phyloP scores from a whole-genome alignment of 1,140 invertebrate species.

The Papilio polyxenes region DNA sequence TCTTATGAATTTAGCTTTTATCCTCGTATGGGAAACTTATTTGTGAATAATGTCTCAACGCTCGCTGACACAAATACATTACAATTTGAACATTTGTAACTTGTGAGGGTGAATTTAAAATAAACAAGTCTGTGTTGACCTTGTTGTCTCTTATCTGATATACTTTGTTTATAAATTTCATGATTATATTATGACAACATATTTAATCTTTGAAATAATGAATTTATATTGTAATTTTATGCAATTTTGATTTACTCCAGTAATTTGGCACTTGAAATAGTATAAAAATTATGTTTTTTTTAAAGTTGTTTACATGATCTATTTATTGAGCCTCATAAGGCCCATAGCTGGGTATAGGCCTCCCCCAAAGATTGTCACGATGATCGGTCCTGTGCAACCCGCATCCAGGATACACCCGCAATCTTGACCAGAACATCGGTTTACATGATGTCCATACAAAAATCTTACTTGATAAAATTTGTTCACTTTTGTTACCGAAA shows the following conservation, averaged over 20 bases:
- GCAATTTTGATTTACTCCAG: conserved; percentile 6
- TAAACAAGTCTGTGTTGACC: conserved; percentile 23
- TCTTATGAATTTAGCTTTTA: neutral
- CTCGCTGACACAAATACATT: conserved; percentile 1
- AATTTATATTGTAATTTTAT: conserved; percentile 14
- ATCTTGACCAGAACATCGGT: too few relatives aligned
- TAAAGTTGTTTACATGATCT: neutral
- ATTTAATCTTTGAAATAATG: conserved; percentile 30
- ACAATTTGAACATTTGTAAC: neutral
- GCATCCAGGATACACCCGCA: too few relatives aligned
- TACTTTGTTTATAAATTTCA: conserved; percentile 35
- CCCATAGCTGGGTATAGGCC: too few relatives aligned
- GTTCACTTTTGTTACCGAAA: neutral
- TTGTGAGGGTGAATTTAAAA: conserved; percentile 28
- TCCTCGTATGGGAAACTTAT: conserved; percentile 4
- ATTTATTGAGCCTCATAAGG: too few relatives aligned
- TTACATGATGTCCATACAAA: neutral
- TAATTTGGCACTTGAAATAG: conserved; percentile 1
- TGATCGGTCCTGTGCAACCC: too few relatives aligned
- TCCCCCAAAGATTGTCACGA: too few relatives aligned
- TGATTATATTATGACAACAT: conserved; percentile 33
- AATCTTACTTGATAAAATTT: neutral
- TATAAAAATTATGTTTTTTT: neutral
- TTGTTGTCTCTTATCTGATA: conserved; percentile 29
- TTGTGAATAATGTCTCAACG: neutral